These are phyloP conservation scores for Pagetopsis macropterus DNA, from an alignment of 2,797 vertebrate genomes.

Conservation along the genomic window DNA sequence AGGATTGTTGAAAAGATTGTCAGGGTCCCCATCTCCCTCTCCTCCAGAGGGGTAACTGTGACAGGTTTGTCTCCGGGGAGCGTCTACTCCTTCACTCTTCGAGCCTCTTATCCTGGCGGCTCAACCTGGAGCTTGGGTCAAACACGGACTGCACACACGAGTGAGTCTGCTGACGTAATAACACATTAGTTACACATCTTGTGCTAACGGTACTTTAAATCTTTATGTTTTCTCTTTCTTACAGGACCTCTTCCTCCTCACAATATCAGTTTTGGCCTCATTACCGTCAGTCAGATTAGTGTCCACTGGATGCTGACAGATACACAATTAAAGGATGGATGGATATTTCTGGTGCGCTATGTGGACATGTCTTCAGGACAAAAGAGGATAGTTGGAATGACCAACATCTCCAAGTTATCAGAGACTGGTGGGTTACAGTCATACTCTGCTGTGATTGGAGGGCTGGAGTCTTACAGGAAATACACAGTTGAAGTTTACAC, in stretches of 20 bases:
- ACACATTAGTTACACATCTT: neutral
- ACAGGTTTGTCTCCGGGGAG: constrained; percentile 85
- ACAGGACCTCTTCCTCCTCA: constrained; percentile 84
- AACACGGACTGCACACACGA: constrained; percentile 57
- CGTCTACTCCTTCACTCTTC: constrained; percentile 84
- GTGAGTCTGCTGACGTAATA: constrained; percentile 44
- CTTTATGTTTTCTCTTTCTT: constrained; percentile 27
- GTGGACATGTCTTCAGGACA: constrained; percentile 74
- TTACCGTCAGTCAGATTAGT: constrained; percentile 82
- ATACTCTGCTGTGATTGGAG: constrained; percentile 72
- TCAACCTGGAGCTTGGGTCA: constrained; percentile 81
- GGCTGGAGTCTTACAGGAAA: constrained; percentile 79
- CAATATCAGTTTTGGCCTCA: constrained; percentile 73
- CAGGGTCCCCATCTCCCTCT: constrained; percentile 60
- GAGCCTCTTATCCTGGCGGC: constrained; percentile 78
- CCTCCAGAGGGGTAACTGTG: constrained; percentile 72
- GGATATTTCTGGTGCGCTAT: constrained; percentile 81
- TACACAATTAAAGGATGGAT: constrained; percentile 60
- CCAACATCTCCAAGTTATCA: constrained; percentile 66
- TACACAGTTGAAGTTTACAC: constrained; percentile 86
- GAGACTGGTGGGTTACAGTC: constrained; percentile 70
- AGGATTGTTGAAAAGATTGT: constrained; percentile 36
- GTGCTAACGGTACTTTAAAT: constrained; percentile 12
- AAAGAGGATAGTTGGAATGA: constrained; percentile 72
- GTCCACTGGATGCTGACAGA: constrained; percentile 82